Conservation (phyloP, 2,888 invertebrate species). For the Tenthredo mesomela region DNA sequence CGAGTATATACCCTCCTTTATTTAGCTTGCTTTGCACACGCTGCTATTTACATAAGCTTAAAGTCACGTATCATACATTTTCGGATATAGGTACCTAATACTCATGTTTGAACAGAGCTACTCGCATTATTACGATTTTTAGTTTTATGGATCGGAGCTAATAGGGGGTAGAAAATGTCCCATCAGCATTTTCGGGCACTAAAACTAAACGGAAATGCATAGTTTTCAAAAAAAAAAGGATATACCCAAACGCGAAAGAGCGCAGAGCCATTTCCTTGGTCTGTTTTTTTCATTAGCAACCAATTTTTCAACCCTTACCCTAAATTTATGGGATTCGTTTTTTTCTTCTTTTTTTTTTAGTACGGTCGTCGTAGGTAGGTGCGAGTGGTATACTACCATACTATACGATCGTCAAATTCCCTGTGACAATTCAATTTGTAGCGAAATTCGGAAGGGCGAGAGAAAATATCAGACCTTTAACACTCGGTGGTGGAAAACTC, state of each 20-base stretch:
- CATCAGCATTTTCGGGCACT: neutral
- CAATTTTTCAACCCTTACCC: neutral
- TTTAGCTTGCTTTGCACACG: neutral
- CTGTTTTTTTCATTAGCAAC: neutral
- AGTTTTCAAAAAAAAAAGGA: neutral
- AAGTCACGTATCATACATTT: slow-evolving; percentile 34
- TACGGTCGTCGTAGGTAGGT: neutral
- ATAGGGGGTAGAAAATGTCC: neutral
- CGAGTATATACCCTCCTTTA: neutral
- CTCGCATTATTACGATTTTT: slow-evolving; percentile 35
- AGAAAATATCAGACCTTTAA: slow-evolving; percentile 19
- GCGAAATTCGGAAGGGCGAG: slow-evolving; percentile 38
- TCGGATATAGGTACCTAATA: neutral
- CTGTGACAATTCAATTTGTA: slow-evolving; percentile 43
- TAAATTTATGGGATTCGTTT: neutral
- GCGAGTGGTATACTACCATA: neutral
- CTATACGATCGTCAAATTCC: slow-evolving; percentile 29
- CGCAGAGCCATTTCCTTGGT: too few species aligned
- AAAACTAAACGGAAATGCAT: neutral
- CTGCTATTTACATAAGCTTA: slow-evolving; percentile 21
- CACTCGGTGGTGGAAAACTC: neutral
- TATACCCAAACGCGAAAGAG: neutral
- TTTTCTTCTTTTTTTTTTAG: neutral
- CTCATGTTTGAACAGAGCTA: slow-evolving; percentile 27
- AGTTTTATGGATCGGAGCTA: neutral